These are phyloP conservation scores for Paracanthobrama guichenoti DNA, from an alignment of 2,113 vertebrate genomes.

Conservation along the genomic window DNA sequence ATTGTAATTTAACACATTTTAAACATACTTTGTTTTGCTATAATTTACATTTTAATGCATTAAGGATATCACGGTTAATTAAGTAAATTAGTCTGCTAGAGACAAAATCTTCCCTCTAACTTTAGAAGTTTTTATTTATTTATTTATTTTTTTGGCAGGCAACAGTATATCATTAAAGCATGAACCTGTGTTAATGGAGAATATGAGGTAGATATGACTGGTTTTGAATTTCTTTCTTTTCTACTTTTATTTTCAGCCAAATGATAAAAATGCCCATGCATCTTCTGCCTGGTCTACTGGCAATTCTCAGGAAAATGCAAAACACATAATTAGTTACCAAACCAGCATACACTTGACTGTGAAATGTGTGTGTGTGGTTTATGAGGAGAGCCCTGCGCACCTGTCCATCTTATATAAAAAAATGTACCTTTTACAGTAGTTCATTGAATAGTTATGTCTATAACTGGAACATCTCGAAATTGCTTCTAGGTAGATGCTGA, in stretches of 20 bases:
- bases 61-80: not conserved
- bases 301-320: slow-evolving; percentile 37
- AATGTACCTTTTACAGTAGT: not conserved
- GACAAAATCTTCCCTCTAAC: not conserved
- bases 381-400: not conserved
- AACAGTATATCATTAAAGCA: slow-evolving; percentile 2
- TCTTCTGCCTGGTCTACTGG: not conserved
- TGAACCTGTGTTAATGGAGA: slow-evolving; percentile 8
- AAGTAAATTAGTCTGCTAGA: not conserved
- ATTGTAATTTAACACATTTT: not conserved
- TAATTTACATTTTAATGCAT: slow-evolving; percentile 8
- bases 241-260: not conserved
- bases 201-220: not conserved
- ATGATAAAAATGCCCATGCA: slow-evolving; percentile 10
- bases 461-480: slow-evolving; percentile 20
- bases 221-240: slow-evolving; percentile 4
- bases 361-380: slow-evolving; percentile 19
- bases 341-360: slow-evolving; percentile 4
- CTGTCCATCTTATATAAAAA: slow-evolving; percentile 33
- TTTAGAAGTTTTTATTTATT: not conserved
- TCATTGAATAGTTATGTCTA: slow-evolving; percentile 33
- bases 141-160: not conserved
- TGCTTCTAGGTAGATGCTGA: slow-evolving; percentile 16
- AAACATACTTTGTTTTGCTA: not conserved
- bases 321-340: slow-evolving; percentile 39